Evolutionary conservation across 2,797 vertebrate species (phyloP).

Genomic region (Neopelma chrysocephalum): DNA sequence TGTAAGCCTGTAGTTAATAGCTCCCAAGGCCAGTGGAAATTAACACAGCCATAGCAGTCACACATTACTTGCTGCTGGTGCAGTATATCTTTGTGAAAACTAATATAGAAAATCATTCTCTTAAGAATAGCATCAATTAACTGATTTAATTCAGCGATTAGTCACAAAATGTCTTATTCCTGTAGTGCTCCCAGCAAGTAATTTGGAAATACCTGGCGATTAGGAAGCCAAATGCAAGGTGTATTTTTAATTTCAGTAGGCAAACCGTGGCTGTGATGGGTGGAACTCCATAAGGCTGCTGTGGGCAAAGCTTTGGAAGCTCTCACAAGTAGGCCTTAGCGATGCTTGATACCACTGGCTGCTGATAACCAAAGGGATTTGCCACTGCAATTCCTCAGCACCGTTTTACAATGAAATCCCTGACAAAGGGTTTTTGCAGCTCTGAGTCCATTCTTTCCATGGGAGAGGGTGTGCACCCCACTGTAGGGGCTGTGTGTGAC

Average conservation of each 20-base stretch:
- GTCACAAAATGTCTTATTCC: slow-evolving; percentile 65
- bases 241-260: slow-evolving; percentile 6
- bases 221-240: slow-evolving; percentile 33
- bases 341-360: neutral
- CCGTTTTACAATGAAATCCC: neutral
- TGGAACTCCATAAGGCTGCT: neutral
- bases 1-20: slow-evolving; percentile 66
- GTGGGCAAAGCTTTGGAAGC: neutral
- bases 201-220: slow-evolving; percentile 57
- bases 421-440: neutral
- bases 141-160: slow-evolving; percentile 65
- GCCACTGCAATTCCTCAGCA: neutral
- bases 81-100: slow-evolving; percentile 66
- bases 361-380: neutral
- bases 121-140: slow-evolving; percentile 71
- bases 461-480: neutral
- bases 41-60: slow-evolving; percentile 52
- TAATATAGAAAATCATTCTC: slow-evolving; percentile 69
- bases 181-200: slow-evolving; percentile 31
- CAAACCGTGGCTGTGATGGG: neutral
- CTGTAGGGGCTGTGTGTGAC: neutral
- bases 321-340: neutral
- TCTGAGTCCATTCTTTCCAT: accelerated
- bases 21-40: slow-evolving; percentile 66
- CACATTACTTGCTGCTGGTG: slow-evolving; percentile 61